Evolutionary conservation across 2,797 vertebrate genomes (phyloP).

Genomic region (Etheostoma perlongum): DNA sequence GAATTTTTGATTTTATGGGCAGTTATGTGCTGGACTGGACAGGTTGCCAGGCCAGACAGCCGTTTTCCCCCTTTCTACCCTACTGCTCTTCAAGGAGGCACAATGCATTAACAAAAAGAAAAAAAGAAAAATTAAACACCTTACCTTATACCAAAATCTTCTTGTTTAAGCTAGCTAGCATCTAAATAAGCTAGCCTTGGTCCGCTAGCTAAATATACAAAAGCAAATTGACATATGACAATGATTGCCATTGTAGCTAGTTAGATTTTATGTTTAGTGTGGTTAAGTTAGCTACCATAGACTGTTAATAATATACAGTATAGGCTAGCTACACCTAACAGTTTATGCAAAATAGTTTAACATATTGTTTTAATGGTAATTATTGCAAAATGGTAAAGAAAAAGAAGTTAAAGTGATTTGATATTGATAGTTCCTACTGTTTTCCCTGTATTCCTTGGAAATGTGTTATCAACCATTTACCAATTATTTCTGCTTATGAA

Average conservation of each 20-base stretch:
- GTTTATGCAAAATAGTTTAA: not conserved
- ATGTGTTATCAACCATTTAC: not conserved
- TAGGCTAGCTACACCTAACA: too few species aligned
- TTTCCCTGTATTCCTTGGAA: not conserved
- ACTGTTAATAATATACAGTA: too few species aligned
- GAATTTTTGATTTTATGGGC: rapidly evolving
- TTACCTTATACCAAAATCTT: too few species aligned
- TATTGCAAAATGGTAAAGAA: too few species aligned
- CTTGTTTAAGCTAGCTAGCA: not conserved
- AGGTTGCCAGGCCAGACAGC: not conserved
- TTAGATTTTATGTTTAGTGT: not conserved
- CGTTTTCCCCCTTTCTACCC: not conserved
- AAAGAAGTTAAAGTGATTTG: too few species aligned
- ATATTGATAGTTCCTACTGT: not conserved
- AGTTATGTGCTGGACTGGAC: not conserved
- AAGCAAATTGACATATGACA: not conserved
- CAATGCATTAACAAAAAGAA: too few species aligned
- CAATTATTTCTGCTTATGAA: not conserved
- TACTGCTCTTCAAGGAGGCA: not conserved
- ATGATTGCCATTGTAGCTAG: not conserved
- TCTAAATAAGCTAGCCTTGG: too few species aligned
- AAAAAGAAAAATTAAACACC: too few species aligned
- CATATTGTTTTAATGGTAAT: not conserved
- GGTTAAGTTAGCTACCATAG: not conserved
- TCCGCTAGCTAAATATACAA: not conserved